Evolutionary conservation across 2,113 vertebrate species (phyloP).

Genomic region (Lycaon pictus): DNA sequence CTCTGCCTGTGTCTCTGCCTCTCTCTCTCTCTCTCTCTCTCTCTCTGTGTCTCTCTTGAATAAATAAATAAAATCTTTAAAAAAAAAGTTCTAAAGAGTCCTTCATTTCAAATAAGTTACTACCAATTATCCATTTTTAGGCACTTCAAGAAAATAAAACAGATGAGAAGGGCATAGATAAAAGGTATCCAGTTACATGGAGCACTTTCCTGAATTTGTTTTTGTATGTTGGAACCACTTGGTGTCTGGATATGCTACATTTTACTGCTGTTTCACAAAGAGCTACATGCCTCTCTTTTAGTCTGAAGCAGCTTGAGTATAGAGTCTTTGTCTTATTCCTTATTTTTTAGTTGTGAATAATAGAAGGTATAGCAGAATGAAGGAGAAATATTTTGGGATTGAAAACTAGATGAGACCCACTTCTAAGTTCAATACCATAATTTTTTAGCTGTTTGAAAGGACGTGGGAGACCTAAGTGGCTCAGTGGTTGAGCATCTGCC

Average conservation of each 20-base stretch:
- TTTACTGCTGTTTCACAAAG: not conserved
- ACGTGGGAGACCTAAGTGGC: no score
- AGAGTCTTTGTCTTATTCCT: not conserved
- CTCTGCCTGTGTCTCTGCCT: no score
- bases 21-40: no score
- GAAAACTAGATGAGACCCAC: conserved; percentile 14
- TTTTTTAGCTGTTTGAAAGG: conserved; percentile 4
- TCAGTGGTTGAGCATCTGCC: no score
- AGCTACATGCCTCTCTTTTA: not conserved
- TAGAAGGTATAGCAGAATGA: not conserved
- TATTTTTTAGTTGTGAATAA: not conserved
- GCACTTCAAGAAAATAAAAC: not conserved
- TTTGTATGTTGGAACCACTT: not conserved
- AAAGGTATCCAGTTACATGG: not conserved
- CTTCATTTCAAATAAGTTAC: conserved; percentile 22
- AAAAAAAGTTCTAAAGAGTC: not conserved
- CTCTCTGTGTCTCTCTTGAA: no score
- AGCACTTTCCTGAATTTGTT: not conserved
- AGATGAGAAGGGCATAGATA: not conserved
- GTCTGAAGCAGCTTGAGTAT: not conserved
- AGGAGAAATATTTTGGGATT: conserved; percentile 28
- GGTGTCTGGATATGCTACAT: not conserved
- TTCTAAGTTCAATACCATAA: not conserved
- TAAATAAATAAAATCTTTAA: no score
- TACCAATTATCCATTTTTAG: not conserved